Evolutionary conservation across 2,888 invertebrate genomes (phyloP).

Genomic region (Bruchidius siliquastri): DNA sequence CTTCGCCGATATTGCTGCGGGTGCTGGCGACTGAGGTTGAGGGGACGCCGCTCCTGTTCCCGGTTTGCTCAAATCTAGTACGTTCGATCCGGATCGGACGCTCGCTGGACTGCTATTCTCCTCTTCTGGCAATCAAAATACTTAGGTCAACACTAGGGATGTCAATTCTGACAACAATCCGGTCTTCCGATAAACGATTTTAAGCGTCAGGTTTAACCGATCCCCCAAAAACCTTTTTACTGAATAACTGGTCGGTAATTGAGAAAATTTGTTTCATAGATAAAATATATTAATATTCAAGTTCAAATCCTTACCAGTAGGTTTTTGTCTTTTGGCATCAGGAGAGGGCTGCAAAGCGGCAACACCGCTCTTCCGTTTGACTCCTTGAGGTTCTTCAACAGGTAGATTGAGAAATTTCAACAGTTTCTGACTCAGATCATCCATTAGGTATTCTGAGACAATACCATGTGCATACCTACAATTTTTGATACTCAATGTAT

Average conservation of each 20-base stretch:
- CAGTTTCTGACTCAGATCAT: constrained; percentile 62
- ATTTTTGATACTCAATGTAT: neutral
- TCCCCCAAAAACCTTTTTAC: too few relatives aligned
- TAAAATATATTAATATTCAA: neutral
- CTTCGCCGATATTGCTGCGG: constrained; percentile 54
- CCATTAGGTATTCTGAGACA: constrained; percentile 71
- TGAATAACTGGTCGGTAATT: too few relatives aligned
- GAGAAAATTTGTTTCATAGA: too few relatives aligned
- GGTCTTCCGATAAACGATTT: too few relatives aligned
- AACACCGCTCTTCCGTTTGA: constrained; percentile 50
- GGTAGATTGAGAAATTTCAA: constrained; percentile 62
- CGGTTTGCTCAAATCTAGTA: constrained; percentile 45
- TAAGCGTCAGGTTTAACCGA: too few relatives aligned
- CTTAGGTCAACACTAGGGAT: constrained; percentile 29
- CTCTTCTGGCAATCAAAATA: constrained; percentile 27
- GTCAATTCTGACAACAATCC: too few relatives aligned
- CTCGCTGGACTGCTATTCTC: constrained; percentile 36
- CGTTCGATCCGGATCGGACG: constrained; percentile 37
- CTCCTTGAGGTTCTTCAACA: constrained; percentile 51
- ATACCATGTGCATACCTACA: constrained; percentile 69
- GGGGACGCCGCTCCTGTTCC: constrained; percentile 44
- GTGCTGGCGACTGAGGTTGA: neutral
- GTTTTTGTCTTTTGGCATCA: constrained; percentile 45
- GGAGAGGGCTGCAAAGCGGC: constrained; percentile 14
- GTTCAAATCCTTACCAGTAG: neutral